A percentile compares a stretch with the other conserved stretches of the same genome.
Conservation (phyloP, 1,140 invertebrate species). For the Ips typographus region DNA sequence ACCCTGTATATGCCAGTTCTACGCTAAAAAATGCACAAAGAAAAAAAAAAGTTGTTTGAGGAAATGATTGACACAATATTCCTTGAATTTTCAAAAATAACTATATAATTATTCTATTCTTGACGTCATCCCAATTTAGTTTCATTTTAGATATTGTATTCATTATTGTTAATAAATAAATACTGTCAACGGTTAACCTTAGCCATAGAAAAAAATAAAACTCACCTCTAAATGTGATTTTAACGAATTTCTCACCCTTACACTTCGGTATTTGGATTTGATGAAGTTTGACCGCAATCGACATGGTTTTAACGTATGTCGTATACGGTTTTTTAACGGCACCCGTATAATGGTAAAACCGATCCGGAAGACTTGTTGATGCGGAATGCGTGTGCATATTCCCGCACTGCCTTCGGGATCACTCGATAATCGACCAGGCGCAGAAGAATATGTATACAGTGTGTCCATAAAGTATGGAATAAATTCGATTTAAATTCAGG, state of each 20-base stretch:
- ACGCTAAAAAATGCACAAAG: too few species aligned
- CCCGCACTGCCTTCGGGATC: conserved; percentile 21
- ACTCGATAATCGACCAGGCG: conserved; percentile 8
- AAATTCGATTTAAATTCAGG: too few species aligned
- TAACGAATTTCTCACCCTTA: conserved; percentile 64
- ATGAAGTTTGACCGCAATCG: conserved; percentile 62
- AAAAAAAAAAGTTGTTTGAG: too few species aligned
- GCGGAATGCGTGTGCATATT: conserved; percentile 14
- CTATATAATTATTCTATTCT: not conserved
- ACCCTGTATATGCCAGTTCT: too few species aligned
- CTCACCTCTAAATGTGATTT: conserved; percentile 68
- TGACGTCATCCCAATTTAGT: not conserved
- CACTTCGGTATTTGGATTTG: conserved; percentile 64
- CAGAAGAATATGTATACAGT: not conserved
- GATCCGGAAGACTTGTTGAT: conserved; percentile 36
- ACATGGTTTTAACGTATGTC: conserved; percentile 53
- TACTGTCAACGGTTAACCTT: not conserved
- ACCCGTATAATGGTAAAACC: conserved; percentile 3
- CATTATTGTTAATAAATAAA: conserved; percentile 5
- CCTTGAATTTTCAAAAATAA: not conserved
- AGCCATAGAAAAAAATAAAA: conserved; percentile 1
- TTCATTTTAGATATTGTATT: not conserved
- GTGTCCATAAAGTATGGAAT: too few species aligned
- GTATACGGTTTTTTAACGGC: not conserved
- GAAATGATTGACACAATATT: too few species aligned